Evolutionary conservation across 53 echinoderm and acorn worm genomes (phyloP).

Genomic region (Glandiceps talaboti): DNA sequence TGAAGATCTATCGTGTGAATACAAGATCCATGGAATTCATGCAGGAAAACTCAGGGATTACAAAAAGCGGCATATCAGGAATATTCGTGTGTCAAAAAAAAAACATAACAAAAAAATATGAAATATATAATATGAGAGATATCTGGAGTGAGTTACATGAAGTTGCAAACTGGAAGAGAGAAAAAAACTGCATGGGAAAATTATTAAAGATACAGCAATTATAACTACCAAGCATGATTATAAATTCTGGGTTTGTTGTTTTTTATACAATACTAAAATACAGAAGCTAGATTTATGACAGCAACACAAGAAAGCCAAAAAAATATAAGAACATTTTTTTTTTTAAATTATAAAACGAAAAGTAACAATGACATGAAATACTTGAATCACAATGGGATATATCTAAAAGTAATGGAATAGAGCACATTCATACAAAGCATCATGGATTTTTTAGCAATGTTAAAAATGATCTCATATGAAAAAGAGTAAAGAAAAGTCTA

Average conservation of each 20-base stretch:
- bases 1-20: neutral
- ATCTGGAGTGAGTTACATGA: neutral
- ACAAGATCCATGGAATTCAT: neutral
- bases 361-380: constrained; percentile 1
- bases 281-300: constrained; percentile 5
- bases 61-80: neutral
- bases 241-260: neutral
- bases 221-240: neutral
- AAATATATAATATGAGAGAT: neutral
- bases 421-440: neutral
- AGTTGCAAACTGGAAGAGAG: neutral
- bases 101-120: neutral
- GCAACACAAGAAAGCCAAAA: constrained; percentile 27
- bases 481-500: neutral
- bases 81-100: neutral
- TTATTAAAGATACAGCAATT: neutral
- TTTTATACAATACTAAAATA: neutral
- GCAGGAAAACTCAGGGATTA: neutral
- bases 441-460: neutral
- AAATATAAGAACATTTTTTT: neutral
- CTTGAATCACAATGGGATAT: neutral
- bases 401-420: neutral
- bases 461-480: neutral
- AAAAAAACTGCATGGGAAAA: neutral
- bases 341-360: neutral